Conservation (phyloP, 2,888 invertebrate species). For the Acleris holmiana region DNA sequence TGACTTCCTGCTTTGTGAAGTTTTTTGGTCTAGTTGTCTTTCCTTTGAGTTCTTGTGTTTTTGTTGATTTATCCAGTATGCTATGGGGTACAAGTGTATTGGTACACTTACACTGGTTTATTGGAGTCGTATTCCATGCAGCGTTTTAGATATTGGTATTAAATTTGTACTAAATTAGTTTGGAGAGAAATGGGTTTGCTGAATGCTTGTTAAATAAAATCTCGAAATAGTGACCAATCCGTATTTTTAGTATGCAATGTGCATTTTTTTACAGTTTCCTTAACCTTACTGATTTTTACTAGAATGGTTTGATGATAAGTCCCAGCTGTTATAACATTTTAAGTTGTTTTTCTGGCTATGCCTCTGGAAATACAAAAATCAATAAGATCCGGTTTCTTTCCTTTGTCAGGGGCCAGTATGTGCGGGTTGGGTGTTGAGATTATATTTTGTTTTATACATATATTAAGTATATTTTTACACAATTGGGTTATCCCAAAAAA, state of each 20-base stretch:
- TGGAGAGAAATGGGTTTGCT: constrained; percentile 3
- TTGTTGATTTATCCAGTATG: too few relatives aligned
- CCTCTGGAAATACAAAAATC: constrained; percentile 25
- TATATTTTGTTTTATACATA: too few relatives aligned
- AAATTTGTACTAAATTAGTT: constrained; percentile 2
- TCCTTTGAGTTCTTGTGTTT: too few relatives aligned
- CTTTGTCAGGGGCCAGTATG: constrained; percentile 3
- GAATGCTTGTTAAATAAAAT: neutral
- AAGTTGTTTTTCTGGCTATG: neutral
- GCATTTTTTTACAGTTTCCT: neutral
- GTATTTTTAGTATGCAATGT: constrained; percentile 7
- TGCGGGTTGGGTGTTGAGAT: neutral
- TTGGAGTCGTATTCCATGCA: too few relatives aligned
- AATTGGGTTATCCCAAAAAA: too few relatives aligned
- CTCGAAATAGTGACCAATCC: constrained; percentile 1
- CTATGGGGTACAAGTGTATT: too few relatives aligned
- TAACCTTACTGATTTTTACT: neutral
- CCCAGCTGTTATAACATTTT: neutral
- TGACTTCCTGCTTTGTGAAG: too few relatives aligned
- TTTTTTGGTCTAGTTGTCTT: too few relatives aligned
- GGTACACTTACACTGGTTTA: too few relatives aligned
- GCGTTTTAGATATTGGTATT: constrained; percentile 6
- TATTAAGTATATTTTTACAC: too few relatives aligned
- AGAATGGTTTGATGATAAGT: constrained; percentile 18
- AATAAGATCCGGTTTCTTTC: constrained; percentile 19